Evolutionary conservation across 2,797 vertebrate genomes (phyloP).

Genomic region (Chromobotia macracanthus): DNA sequence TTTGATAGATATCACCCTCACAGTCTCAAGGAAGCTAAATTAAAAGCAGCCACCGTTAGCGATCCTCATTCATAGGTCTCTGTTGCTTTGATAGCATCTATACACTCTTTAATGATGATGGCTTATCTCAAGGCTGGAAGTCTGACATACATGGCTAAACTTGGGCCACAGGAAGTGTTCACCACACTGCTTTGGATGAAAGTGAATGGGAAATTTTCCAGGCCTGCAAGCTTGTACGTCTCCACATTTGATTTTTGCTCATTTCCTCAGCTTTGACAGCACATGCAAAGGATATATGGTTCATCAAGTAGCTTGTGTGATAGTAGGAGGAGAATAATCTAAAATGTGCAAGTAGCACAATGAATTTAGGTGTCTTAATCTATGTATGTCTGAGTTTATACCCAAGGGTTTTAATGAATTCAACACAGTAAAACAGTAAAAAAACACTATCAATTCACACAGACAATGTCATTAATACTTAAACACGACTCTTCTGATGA

Average conservation of each 20-base stretch:
- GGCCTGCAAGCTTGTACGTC: constrained; percentile 18
- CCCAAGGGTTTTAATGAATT: not conserved
- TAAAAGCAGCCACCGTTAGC: constrained; percentile 27
- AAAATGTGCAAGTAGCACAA: not conserved
- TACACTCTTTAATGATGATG: constrained; percentile 23
- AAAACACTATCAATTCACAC: too few species aligned
- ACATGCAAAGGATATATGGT: constrained; percentile 33
- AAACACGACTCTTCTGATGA: too few species aligned
- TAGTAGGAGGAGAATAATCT: not conserved
- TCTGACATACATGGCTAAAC: constrained; percentile 5
- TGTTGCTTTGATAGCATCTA: constrained; percentile 31
- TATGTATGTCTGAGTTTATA: not conserved
- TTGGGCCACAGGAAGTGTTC: constrained; percentile 43
- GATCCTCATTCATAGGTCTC: constrained; percentile 6
- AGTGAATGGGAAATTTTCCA: constrained; percentile 40
- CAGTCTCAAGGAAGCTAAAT: constrained; percentile 19
- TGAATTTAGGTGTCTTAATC: constrained; percentile 9
- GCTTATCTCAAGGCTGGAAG: constrained; percentile 39
- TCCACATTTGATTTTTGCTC: constrained; percentile 45
- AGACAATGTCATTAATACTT: too few species aligned
- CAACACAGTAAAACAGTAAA: not conserved
- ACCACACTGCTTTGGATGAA: constrained; percentile 38
- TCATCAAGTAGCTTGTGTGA: constrained; percentile 32
- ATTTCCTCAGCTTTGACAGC: constrained; percentile 31
- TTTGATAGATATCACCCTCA: constrained; percentile 11